phyloP scores from a whole-genome alignment of 2,888 invertebrate species.

The Auanema freiburgensis region DNA sequence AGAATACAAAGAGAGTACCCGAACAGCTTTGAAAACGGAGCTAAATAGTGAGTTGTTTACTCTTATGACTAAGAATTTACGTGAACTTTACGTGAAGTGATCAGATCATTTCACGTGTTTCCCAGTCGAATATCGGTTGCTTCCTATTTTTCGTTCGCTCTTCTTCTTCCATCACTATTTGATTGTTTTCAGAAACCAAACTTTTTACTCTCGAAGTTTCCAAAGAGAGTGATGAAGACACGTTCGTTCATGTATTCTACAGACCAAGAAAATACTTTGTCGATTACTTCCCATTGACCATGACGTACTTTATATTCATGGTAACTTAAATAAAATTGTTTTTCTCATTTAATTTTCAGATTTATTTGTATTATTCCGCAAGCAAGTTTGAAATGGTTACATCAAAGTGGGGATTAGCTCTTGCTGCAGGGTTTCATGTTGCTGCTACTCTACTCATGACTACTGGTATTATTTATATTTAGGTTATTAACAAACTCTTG shows the following conservation, averaged over 20 bases:
- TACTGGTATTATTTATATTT: too few relatives aligned
- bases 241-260: slow-evolving; percentile 58
- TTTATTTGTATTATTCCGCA: slow-evolving; percentile 58
- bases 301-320: slow-evolving; percentile 50
- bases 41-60: slow-evolving; percentile 5
- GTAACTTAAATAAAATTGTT: slow-evolving; percentile 17
- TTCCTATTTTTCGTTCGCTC: background rate
- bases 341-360: slow-evolving; percentile 23
- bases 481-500: slow-evolving; percentile 77
- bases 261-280: slow-evolving; percentile 54
- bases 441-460: slow-evolving; percentile 36
- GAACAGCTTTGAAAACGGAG: slow-evolving; percentile 6
- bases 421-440: slow-evolving; percentile 74
- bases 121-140: background rate
- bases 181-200: slow-evolving; percentile 9
- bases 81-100: too few relatives aligned
- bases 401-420: slow-evolving; percentile 82
- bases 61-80: slow-evolving; percentile 2
- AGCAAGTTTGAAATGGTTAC: slow-evolving; percentile 90
- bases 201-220: slow-evolving; percentile 24
- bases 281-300: slow-evolving; percentile 52
- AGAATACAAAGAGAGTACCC: slow-evolving; percentile 27
- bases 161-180: background rate
- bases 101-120: background rate
- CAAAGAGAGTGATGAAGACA: slow-evolving; percentile 44